Conservation (phyloP, 1,140 invertebrate species). For the Eriocheir sinensis region DNA sequence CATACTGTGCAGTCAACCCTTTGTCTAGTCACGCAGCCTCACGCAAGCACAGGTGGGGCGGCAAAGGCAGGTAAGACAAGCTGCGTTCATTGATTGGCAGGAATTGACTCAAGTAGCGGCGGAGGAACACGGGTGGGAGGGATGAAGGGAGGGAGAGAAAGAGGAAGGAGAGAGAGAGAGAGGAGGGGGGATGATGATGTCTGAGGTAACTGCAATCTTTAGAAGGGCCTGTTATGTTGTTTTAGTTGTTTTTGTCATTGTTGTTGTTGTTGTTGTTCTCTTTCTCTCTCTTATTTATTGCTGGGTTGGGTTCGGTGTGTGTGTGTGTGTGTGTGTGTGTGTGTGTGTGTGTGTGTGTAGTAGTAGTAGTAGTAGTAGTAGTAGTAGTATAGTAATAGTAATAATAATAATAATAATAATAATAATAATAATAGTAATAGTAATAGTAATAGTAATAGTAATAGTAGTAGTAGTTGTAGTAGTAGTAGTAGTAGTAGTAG, state of each 20-base stretch:
- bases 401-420: not conserved
- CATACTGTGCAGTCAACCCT: no score
- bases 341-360: not conserved
- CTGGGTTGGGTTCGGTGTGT: no score
- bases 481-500: not conserved
- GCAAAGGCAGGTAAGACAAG: not conserved
- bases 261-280: not conserved
- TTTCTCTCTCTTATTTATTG: not conserved
- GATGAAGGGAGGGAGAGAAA: no score
- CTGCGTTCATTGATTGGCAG: not conserved
- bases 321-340: no score
- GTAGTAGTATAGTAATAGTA: not conserved
- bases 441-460: no score
- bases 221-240: no score
- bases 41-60: not conserved
- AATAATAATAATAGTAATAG: not conserved
- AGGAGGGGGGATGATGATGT: no score
- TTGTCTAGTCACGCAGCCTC: not conserved
- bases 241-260: not conserved
- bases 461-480: not conserved
- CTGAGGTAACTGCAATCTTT: not conserved
- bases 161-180: no score
- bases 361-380: constrained; percentile 8
- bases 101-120: not conserved
- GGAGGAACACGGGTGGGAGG: no score